Evolutionary conservation across 2,113 vertebrate genomes (phyloP), one percentile per base, ranked within the genome.

Genomic region (Lagopus leucura): DNA sequence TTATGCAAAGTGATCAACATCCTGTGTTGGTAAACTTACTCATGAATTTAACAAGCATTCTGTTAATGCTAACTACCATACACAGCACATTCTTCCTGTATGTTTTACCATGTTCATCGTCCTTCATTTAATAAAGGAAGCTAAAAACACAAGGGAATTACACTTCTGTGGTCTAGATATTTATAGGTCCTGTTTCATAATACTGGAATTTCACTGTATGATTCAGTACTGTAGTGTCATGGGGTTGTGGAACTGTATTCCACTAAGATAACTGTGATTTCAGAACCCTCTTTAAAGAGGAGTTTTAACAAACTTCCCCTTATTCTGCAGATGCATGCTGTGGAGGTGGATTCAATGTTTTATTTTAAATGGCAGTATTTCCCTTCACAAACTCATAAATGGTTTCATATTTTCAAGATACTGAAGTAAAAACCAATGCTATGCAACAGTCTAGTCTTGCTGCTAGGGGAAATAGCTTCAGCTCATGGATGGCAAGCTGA

Each of bases 161-260:
- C 9, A 52, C 9, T 70, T 89, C 10, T 92, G 69, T 79, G 57
- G 48, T 88, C 60, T 91, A 45, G 30, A 18, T 89, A 90, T 90
- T 94, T 95, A 45, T 1, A 2, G 30, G 43, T 58, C 60, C 45
- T 90, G 16, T 96, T 96, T 88, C 54, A 38, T 70, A 94, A 74
- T 72, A 70, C 64, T 61, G 55, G 38, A 94, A 83, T 90, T 36
- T 92, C 38, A 28, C 28, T 67, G 40, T 71, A 7, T 88, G 65
- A 74, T 43, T 71, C 84, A 42, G n/a, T 63, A 36, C 58, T 81
- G 27, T 7, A 24, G 30, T 63, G 45, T 87, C 65, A 80, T 63
- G 69, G 88, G 55, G 30, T 54, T 57, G 57, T 47, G 78, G 34
- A 83, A 74, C 45, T 70, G 36, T 58, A 45, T 90, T 74, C 34